A percentile compares a stretch with the other conserved stretches of the same genome.
phyloP scores from a whole-genome alignment of 2,113 vertebrate genomes.

The Psettodes erumei region DNA sequence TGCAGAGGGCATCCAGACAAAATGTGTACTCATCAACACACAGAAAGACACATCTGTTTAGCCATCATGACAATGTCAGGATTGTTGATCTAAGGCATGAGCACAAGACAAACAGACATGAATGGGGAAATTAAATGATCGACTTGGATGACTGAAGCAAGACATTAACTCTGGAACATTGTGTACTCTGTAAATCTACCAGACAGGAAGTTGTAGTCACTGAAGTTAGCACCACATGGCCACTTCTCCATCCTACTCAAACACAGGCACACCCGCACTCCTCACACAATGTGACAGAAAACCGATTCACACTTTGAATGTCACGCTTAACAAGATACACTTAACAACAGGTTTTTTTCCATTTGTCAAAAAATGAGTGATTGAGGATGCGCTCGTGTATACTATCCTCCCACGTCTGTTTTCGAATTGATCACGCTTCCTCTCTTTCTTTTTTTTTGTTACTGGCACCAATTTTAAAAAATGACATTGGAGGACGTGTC shows the following conservation, averaged over 20 bases:
- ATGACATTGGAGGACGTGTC: slow-evolving; percentile 52
- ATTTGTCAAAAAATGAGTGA: slow-evolving; percentile 60
- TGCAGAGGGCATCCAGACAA: not conserved
- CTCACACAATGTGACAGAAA: slow-evolving; percentile 16
- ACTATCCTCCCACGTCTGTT: slow-evolving; percentile 58
- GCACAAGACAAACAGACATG: not conserved
- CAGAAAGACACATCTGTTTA: not conserved
- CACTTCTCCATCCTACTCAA: slow-evolving; percentile 51
- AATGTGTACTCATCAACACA: not conserved
- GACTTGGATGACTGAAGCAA: not conserved
- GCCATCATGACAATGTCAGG: slow-evolving; percentile 2
- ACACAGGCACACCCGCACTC: slow-evolving; percentile 33
- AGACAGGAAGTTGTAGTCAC: slow-evolving; percentile 54
- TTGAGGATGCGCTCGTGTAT: slow-evolving; percentile 24
- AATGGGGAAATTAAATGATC: not conserved
- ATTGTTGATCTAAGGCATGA: not conserved
- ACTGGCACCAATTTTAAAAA: slow-evolving; percentile 66
- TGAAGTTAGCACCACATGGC: slow-evolving; percentile 36
- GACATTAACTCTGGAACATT: slow-evolving; percentile 21
- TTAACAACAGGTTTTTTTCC: slow-evolving; percentile 5
- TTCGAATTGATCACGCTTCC: slow-evolving; percentile 48
- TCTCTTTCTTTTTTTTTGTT: slow-evolving; percentile 10
- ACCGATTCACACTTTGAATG: slow-evolving; percentile 36
- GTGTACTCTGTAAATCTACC: slow-evolving; percentile 7
- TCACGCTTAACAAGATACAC: slow-evolving; percentile 28